phyloP scores from a whole-genome alignment of 2,797 vertebrate genomes.

The Sebastes trivittatus region DNA sequence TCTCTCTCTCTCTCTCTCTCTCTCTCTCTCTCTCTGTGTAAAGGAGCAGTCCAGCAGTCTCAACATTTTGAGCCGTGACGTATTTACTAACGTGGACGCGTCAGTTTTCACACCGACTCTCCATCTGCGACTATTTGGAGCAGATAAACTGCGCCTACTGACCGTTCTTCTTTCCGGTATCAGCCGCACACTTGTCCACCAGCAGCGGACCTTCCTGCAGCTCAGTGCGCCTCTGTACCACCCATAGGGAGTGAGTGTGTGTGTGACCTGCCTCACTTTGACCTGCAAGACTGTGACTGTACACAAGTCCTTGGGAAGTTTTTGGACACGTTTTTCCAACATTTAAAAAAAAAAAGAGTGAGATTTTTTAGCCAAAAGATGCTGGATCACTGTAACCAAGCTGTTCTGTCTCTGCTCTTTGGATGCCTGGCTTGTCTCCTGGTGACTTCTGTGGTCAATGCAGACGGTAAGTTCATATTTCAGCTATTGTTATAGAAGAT shows the following conservation, averaged over 20 bases:
- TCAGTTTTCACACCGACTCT: slow-evolving; percentile 88
- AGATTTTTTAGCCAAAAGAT: slow-evolving; percentile 51
- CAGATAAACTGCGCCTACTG: slow-evolving; percentile 79
- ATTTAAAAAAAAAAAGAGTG: neutral
- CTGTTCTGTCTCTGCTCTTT: slow-evolving; percentile 61
- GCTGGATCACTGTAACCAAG: slow-evolving; percentile 65
- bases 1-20: neutral
- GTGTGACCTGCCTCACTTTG: neutral
- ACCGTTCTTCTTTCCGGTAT: slow-evolving; percentile 53
- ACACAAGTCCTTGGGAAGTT: slow-evolving; percentile 16
- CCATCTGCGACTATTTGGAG: slow-evolving; percentile 82
- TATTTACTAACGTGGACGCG: slow-evolving; percentile 81
- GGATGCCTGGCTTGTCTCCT: slow-evolving; percentile 76
- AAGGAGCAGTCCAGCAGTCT: slow-evolving; percentile 44
- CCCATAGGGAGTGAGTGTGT: neutral
- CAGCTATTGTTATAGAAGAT: neutral
- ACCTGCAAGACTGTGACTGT: neutral
- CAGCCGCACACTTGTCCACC: slow-evolving; percentile 50
- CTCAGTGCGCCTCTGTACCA: slow-evolving; percentile 27
- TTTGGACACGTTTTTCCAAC: slow-evolving; percentile 12
- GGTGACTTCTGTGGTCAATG: slow-evolving; percentile 71
- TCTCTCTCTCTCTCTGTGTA: neutral
- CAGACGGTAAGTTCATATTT: slow-evolving; percentile 84
- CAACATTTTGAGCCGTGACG: slow-evolving; percentile 77
- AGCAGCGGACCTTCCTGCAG: slow-evolving; percentile 12